These are phyloP conservation scores for Acromyrmex heyeri DNA, from an alignment of 1,140 invertebrate species.

Conservation along the genomic window DNA sequence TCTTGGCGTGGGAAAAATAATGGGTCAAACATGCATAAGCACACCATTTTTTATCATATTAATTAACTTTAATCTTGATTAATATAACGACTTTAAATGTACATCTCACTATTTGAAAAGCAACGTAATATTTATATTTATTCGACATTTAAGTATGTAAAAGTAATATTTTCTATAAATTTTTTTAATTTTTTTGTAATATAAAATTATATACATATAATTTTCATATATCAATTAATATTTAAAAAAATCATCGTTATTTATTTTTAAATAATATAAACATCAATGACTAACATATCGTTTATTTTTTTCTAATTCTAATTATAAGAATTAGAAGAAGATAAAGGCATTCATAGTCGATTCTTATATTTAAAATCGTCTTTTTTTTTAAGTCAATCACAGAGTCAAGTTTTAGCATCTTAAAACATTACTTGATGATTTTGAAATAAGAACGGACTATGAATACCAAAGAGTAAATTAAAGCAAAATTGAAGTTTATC, in stretches of 20 bases:
- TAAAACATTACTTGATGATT: too few species aligned
- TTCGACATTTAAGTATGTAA: background rate
- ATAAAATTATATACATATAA: background rate
- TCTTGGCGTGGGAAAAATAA: background rate
- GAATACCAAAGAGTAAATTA: too few species aligned
- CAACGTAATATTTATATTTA: conserved; percentile 24
- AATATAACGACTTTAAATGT: conserved; percentile 1
- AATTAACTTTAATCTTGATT: conserved; percentile 31
- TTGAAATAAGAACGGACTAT: too few species aligned
- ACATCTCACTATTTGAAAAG: background rate
- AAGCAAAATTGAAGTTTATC: too few species aligned
- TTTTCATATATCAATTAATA: background rate
- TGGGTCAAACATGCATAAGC: background rate
- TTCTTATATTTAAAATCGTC: too few species aligned
- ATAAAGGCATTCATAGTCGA: too few species aligned
- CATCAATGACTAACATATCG: background rate
- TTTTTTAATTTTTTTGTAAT: background rate
- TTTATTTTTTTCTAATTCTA: too few species aligned
- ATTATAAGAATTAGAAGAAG: too few species aligned
- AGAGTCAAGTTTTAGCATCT: too few species aligned
- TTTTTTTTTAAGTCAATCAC: too few species aligned
- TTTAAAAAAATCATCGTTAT: background rate
- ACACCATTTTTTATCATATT: conserved; percentile 5
- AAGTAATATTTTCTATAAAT: background rate
- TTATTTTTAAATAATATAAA: background rate